Percentiles rank a stretch among this genome's conserved stretches.
phyloP scores from a whole-genome alignment of 2,113 vertebrate species.

The Cyrtonyx montezumae region DNA sequence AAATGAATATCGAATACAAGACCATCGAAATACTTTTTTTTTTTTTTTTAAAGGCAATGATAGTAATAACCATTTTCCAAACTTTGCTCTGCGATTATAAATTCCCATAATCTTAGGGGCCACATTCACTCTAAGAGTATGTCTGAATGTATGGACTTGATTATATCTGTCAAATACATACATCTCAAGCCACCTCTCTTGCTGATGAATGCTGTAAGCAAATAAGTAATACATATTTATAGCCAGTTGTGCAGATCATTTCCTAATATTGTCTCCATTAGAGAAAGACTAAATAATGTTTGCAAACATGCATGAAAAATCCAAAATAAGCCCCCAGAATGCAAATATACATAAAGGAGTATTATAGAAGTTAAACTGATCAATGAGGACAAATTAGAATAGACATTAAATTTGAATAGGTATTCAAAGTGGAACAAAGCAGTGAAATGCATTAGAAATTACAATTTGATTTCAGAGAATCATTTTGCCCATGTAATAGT shows the following conservation, averaged over 20 bases:
- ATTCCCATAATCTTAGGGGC: not conserved
- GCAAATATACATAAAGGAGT: not conserved
- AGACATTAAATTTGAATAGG: not conserved
- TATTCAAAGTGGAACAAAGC: not conserved
- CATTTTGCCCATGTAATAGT: not conserved
- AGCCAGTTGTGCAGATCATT: not conserved
- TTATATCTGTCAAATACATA: not conserved
- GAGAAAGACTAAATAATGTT: not conserved
- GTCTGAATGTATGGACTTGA: not conserved
- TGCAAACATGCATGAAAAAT: not conserved
- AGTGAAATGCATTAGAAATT: not conserved
- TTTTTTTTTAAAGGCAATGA: not conserved
- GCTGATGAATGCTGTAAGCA: not conserved
- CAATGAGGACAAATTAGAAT: not conserved
- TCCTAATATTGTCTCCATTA: not conserved
- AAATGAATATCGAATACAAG: not conserved
- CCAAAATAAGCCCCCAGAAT: not conserved
- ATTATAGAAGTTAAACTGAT: not conserved
- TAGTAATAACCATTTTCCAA: not conserved
- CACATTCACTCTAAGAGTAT: not conserved
- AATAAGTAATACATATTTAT: not conserved
- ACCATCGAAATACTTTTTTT: accelerated
- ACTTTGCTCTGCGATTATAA: not conserved
- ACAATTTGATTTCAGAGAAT: not conserved
- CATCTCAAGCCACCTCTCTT: not conserved